Percentiles rank a stretch among this genome's conserved stretches.
Evolutionary conservation across 2,113 vertebrate genomes (phyloP).

Genomic region (Todiramphus chloris): DNA sequence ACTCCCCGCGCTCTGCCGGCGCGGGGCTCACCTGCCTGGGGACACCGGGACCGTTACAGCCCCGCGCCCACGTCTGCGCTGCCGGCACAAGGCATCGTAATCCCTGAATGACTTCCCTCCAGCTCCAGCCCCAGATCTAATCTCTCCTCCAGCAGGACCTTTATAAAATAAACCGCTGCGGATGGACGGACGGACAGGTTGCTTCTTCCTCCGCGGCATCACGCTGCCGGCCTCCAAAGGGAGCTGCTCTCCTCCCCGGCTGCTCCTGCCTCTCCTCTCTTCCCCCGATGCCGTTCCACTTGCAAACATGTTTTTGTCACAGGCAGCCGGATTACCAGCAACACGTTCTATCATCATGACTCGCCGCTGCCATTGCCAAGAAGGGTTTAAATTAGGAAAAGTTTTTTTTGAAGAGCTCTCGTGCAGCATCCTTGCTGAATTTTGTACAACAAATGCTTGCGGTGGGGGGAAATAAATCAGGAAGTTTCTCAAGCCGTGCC

Average conservation of each 20-base stretch:
- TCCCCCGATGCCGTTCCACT: neutral
- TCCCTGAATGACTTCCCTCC: neutral
- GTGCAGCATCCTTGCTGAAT: neutral
- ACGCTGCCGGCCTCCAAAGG: neutral
- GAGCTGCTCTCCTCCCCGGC: neutral
- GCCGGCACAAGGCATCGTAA: neutral
- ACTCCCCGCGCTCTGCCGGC: fast-evolving
- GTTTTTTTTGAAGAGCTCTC: neutral
- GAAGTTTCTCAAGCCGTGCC: constrained; percentile 31
- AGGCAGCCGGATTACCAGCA: neutral
- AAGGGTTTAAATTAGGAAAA: constrained; percentile 8
- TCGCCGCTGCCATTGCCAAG: neutral
- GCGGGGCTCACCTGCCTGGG: fast-evolving
- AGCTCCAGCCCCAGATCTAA: neutral
- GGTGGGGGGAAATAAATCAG: fast-evolving
- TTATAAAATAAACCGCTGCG: neutral
- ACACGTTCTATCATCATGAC: fast-evolving
- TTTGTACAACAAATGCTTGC: neutral
- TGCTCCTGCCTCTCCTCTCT: neutral
- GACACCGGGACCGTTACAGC: neutral
- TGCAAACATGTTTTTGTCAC: neutral
- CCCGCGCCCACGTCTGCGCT: neutral
- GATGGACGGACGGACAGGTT: neutral
- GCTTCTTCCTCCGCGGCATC: neutral
- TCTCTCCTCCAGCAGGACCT: neutral